These are phyloP conservation scores for Tauraco erythrolophus DNA, from an alignment of 2,113 vertebrate species.

Conservation along the genomic window DNA sequence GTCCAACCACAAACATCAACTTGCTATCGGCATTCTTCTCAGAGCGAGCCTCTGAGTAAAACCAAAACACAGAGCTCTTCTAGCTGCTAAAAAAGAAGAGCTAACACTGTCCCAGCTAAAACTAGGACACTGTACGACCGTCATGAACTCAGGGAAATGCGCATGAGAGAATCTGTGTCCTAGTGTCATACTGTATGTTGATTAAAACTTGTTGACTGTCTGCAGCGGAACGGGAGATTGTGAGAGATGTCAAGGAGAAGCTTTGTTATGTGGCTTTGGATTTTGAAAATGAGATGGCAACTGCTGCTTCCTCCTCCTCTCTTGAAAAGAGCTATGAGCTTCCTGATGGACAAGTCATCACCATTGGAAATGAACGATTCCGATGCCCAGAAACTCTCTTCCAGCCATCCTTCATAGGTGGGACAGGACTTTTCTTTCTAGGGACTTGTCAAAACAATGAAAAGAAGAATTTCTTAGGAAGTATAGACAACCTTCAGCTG, in stretches of 20 bases:
- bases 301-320: slow-evolving; percentile 85
- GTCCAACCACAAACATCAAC: too few relatives aligned
- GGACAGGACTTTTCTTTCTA: not conserved
- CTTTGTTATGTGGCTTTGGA: slow-evolving; percentile 84
- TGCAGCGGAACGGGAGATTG: slow-evolving; percentile 87
- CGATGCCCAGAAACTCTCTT: slow-evolving; percentile 87
- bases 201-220: not conserved
- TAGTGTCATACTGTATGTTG: not conserved
- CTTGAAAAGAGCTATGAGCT: slow-evolving; percentile 88
- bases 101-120: too few relatives aligned
- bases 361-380: slow-evolving; percentile 84
- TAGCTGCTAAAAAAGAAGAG: too few relatives aligned
- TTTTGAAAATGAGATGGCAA: slow-evolving; percentile 88
- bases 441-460: not conserved
- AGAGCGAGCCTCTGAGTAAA: too few relatives aligned
- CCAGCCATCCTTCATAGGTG: slow-evolving; percentile 86
- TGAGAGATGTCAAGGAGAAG: slow-evolving; percentile 88
- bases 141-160: fast-evolving
- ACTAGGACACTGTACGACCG: fast-evolving
- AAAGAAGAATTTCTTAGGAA: not conserved
- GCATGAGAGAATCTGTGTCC: not conserved
- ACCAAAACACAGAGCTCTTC: too few relatives aligned
- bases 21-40: too few relatives aligned
- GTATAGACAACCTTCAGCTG: not conserved
- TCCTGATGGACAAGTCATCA: slow-evolving; percentile 87